Evolutionary conservation across 1,140 invertebrate species (phyloP).

Genomic region (Epicauta chinensis): DNA sequence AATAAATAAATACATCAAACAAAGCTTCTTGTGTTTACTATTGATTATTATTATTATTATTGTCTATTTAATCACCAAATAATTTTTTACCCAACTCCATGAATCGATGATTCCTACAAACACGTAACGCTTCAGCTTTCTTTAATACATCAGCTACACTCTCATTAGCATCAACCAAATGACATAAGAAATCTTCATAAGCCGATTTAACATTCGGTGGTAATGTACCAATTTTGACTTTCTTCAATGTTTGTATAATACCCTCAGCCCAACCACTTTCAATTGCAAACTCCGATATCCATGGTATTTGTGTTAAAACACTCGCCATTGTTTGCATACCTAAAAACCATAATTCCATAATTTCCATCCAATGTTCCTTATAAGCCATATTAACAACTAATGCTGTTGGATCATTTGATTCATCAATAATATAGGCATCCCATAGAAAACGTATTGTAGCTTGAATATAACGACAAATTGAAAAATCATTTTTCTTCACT

Average conservation of each 20-base stretch:
- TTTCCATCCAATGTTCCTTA: slow-evolving; percentile 79
- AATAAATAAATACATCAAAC: no score
- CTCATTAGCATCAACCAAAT: slow-evolving; percentile 74
- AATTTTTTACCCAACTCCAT: slow-evolving; percentile 82
- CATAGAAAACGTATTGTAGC: slow-evolving; percentile 83
- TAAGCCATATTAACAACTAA: slow-evolving; percentile 79
- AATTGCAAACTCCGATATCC: slow-evolving; percentile 84
- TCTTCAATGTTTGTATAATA: slow-evolving; percentile 70
- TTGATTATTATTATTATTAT: not conserved
- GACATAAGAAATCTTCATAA: slow-evolving; percentile 82
- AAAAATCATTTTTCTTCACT: slow-evolving; percentile 80
- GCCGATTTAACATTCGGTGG: slow-evolving; percentile 79
- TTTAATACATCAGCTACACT: slow-evolving; percentile 69
- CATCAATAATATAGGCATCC: slow-evolving; percentile 86
- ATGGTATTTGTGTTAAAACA: slow-evolving; percentile 71
- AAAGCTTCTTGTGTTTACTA: no score
- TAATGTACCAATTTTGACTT: slow-evolving; percentile 73
- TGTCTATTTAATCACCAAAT: slow-evolving; percentile 64
- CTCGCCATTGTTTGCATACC: slow-evolving; percentile 87
- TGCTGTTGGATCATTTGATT: slow-evolving; percentile 71
- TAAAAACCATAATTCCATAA: slow-evolving; percentile 87
- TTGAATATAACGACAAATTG: slow-evolving; percentile 80
- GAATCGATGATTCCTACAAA: slow-evolving; percentile 78
- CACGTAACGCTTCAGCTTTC: slow-evolving; percentile 72
- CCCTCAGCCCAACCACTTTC: slow-evolving; percentile 89